Conservation (phyloP, 2,113 vertebrate species). For the Rhabdornis inornatus region DNA sequence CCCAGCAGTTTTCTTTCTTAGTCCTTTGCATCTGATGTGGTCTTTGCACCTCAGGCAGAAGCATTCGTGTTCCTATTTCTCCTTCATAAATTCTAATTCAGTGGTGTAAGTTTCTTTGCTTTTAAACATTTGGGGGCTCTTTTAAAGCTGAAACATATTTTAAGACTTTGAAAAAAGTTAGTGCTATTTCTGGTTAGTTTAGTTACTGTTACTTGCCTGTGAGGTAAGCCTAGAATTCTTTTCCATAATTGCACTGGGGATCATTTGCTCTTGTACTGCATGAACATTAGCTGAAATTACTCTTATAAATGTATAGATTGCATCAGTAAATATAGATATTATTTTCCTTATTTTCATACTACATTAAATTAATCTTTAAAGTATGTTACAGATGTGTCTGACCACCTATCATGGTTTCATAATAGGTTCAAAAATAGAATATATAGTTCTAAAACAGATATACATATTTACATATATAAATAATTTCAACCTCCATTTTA, state of each 20-base stretch:
- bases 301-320: background rate
- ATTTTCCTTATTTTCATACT: background rate
- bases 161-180: conserved; percentile 60
- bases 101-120: conserved; percentile 32
- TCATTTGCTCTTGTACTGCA: background rate
- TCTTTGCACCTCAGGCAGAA: conserved; percentile 66
- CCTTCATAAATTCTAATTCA: conserved; percentile 62
- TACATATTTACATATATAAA: background rate
- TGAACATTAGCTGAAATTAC: background rate
- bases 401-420: background rate
- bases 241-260: background rate
- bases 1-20: conserved; percentile 62
- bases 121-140: conserved; percentile 36
- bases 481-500: background rate
- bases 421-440: background rate
- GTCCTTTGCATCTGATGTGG: conserved; percentile 57
- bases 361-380: background rate
- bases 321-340: background rate
- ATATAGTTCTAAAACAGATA: background rate
- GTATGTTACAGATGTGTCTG: background rate
- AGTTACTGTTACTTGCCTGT: background rate
- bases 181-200: conserved; percentile 20
- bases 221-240: background rate
- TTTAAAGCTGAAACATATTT: conserved; percentile 36
- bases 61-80: conserved; percentile 31